Percentiles rank a stretch among this genome's conserved stretches.
phyloP scores from a whole-genome alignment of 2,888 invertebrate species.

The Apotomis turbidana region DNA sequence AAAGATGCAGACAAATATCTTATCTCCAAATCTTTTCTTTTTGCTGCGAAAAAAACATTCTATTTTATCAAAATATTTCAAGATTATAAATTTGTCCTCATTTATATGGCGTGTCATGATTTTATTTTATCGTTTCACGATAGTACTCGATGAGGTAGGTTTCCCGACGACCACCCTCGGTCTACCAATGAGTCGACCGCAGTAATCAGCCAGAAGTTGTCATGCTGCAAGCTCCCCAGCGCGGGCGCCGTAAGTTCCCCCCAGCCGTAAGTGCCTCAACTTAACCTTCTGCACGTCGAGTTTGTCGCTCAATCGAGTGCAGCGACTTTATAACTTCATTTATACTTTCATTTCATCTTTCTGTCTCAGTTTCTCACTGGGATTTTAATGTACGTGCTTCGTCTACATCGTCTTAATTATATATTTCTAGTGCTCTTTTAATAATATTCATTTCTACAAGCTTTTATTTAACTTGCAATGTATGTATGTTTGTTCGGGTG shows the following conservation, averaged over 20 bases:
- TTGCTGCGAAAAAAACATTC: too few relatives aligned
- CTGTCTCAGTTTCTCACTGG: not conserved
- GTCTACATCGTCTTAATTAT: not conserved
- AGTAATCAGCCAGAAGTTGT: slow-evolving; percentile 24
- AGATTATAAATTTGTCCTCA: too few relatives aligned
- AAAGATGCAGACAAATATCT: too few relatives aligned
- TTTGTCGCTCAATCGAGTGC: slow-evolving; percentile 13
- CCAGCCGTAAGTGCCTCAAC: slow-evolving; percentile 1
- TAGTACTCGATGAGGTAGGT: too few relatives aligned
- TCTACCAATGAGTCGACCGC: slow-evolving; percentile 3
- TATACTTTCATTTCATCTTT: not conserved
- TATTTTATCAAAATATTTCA: too few relatives aligned
- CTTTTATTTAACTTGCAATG: too few relatives aligned
- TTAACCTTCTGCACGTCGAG: slow-evolving; percentile 7
- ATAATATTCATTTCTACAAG: not conserved
- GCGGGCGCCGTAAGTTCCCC: not conserved
- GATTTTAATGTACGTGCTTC: not conserved
- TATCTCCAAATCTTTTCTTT: too few relatives aligned
- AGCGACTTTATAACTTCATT: slow-evolving; percentile 9
- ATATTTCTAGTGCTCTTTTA: not conserved
- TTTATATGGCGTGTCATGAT: too few relatives aligned
- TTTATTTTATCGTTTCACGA: too few relatives aligned
- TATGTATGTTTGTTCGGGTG: too few relatives aligned
- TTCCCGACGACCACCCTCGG: too few relatives aligned
- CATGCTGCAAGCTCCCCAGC: not conserved